Evolutionary conservation across 2,797 vertebrate genomes (phyloP), one percentile per base, ranked within the genome.

Genomic region (Sphenodon punctatus): DNA sequence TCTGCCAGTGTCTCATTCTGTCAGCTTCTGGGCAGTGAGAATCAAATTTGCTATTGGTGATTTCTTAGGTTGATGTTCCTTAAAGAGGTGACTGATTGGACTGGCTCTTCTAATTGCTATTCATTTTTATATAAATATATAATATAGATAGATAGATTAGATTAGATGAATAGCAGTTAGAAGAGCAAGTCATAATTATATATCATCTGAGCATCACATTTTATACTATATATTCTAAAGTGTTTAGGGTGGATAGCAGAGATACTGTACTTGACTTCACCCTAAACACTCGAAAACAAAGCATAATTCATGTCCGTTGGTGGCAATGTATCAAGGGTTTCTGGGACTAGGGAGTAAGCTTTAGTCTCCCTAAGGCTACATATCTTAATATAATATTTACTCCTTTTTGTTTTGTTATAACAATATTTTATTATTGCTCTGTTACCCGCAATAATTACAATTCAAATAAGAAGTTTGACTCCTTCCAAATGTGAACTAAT

Each of bases 371-470:
- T 70, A 42, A 67, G 71, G 17, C 30, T 56, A 19, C 27, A 56
- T 34, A 22, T 32, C 56, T 34, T 20, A 32, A 12, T 56, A 32
- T 32, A 53, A 22, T 11, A 25, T 51, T 51, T 49, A 51, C 27
- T 39, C 36, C 1, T n/a, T 1, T 10, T 0, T 17, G 5, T 42
- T 38, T 75, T 36, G 15, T 6, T 13, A 3, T 0, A 20, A 12
- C 49, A 17, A 7, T 5, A 34, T n/a, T n/a, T 60, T 5, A 11
- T 42, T 74, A 0, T 46, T 6, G 17, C 39, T 14, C 32, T 11
- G 36, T 36, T 34, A 32, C 7, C 39, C 48, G 4, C 36, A 51
- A 25, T 36, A 22, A 19, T 11, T 2, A 0, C 10, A 20, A 17
- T 55, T 55, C 30, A 16, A 32, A 55, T 55, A 32, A 19, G 6